Evolutionary conservation across 2,113 vertebrate genomes (phyloP), one percentile per base, ranked within the genome.

Genomic region (Gyps fulvus): DNA sequence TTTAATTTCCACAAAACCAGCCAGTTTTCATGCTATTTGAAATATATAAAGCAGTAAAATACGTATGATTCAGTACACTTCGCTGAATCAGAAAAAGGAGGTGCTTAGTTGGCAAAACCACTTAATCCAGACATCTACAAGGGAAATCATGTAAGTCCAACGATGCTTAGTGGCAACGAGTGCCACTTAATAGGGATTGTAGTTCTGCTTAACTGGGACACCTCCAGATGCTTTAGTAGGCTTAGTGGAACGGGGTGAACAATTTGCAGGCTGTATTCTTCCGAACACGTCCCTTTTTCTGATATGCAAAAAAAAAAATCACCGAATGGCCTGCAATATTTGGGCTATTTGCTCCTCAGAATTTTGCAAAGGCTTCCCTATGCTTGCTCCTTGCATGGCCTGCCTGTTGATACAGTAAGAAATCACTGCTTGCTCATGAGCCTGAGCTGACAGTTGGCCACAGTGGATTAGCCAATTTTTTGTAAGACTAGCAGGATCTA

Each of bases 71-170:
- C 66, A 10, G 14, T 34, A 57, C 1, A 10, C 94, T 74, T 77
- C 4, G 3, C 87, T 94, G 93, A 89, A 94, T 91, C 82, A 57
- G 87, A 62, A 94, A 95, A 91, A 95, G 96, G 96, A 96, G 91
- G 87, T 83, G 93, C 93, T 97, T 93, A 96, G 93, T 81, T 95
- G 96, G 95, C 93, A 97, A 97, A 97, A 96, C 78, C 89, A 50
- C 91, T 97, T 97, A 97, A 97, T 95, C 91, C 94, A 95, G 89
- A 88, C 96, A 97, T 97, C 97, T 97, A 97, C 95, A 95, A 97
- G 96, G 89, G 93, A 97, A 97, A 97, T 95, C 74, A 1, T 47
- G 20, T 97, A 95, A 97, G 84, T 91, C 93, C 95, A 80, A 95
- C 0, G 42, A 58, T 74, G 94, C 89, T 97, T 96, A 97, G 94